Percentiles rank a stretch among this genome's conserved stretches.
These are phyloP conservation scores for Marmota flaviventris DNA, from an alignment of 2,113 vertebrate genomes.

Conservation along the genomic window DNA sequence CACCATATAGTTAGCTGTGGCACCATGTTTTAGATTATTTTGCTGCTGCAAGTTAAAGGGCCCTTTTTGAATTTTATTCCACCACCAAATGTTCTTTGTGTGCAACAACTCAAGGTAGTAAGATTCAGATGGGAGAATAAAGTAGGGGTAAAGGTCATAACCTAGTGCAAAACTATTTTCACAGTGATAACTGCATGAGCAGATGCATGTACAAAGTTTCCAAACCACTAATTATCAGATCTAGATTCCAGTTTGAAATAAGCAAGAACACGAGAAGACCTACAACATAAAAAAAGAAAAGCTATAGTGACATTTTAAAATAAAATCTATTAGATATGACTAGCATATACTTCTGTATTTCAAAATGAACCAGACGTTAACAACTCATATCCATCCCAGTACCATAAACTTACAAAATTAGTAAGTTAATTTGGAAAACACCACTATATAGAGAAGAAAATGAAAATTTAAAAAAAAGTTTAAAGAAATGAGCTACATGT, in stretches of 20 bases:
- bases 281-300: not conserved
- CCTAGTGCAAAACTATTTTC: not conserved
- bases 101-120: not conserved
- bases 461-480: not conserved
- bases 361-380: conserved; percentile 7
- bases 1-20: not conserved
- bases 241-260: conserved; percentile 21
- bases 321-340: not conserved
- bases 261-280: not conserved
- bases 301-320: not conserved
- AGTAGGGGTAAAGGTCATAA: not conserved
- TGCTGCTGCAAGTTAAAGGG: not conserved
- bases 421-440: conserved; percentile 8
- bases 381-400: not conserved
- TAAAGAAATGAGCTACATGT: not conserved
- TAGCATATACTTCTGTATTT: not conserved
- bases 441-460: not conserved
- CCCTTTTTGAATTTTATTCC: not conserved
- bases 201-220: not conserved
- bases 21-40: not conserved
- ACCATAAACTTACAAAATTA: not conserved
- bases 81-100: not conserved
- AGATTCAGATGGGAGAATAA: not conserved
- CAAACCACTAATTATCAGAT: not conserved
- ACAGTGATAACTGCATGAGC: not conserved